Conservation (phyloP, 2,797 vertebrate genomes). For the Hirundo rustica region DNA sequence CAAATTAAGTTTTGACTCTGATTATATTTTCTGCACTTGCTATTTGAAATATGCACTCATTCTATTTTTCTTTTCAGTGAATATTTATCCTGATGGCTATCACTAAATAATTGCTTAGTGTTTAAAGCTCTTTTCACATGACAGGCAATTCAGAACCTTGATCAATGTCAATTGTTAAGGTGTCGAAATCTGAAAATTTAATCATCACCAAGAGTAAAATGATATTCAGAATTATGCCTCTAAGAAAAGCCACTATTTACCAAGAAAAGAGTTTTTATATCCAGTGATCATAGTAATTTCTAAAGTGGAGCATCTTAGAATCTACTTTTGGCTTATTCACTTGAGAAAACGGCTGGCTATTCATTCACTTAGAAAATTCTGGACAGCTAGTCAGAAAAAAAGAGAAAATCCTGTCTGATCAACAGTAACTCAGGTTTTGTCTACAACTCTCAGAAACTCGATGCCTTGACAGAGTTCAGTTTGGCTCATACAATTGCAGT, state of each 20-base stretch:
- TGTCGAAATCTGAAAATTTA: conserved; percentile 74
- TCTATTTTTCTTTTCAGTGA: conserved; percentile 41
- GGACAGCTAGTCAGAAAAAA: conserved; percentile 33
- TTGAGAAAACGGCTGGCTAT: conserved; percentile 51
- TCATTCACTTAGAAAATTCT: conserved; percentile 40
- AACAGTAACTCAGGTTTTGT: background rate
- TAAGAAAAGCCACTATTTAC: conserved; percentile 65
- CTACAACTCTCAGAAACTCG: background rate
- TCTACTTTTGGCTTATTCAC: conserved; percentile 59
- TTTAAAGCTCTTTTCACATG: conserved; percentile 63
- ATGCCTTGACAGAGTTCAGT: background rate
- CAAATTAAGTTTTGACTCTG: conserved; percentile 79
- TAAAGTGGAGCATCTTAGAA: conserved; percentile 62
- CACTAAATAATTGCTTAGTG: conserved; percentile 75
- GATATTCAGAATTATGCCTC: conserved; percentile 60
- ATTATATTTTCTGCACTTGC: conserved; percentile 64
- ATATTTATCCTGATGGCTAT: conserved; percentile 65
- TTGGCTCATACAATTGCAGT: background rate
- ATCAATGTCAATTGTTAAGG: conserved; percentile 74
- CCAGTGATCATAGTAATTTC: conserved; percentile 72
- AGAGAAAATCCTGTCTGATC: conserved; percentile 7
- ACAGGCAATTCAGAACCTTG: conserved; percentile 65
- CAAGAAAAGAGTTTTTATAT: conserved; percentile 53
- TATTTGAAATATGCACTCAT: conserved; percentile 50
- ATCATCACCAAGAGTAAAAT: conserved; percentile 33